These are phyloP conservation scores for Xylocampa areola DNA, from an alignment of 2,888 invertebrate species.

Conservation along the genomic window DNA sequence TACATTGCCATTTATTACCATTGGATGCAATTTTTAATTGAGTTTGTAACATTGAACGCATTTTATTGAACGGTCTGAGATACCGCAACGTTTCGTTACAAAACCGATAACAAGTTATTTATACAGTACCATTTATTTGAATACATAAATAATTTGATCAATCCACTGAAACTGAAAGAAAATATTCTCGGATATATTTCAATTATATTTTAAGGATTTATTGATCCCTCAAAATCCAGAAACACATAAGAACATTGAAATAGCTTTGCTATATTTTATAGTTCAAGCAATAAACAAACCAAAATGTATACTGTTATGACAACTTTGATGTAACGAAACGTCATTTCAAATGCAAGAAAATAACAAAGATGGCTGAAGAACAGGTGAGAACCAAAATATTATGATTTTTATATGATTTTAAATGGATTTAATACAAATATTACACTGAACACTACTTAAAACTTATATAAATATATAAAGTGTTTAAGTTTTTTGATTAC, in stretches of 20 bases:
- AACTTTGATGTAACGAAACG: slow-evolving; percentile 70
- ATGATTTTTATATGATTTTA: slow-evolving; percentile 75
- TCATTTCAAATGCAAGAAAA: slow-evolving; percentile 86
- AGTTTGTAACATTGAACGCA: slow-evolving; percentile 47
- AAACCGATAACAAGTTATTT: too few species aligned
- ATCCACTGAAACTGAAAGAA: neutral
- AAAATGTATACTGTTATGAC: slow-evolving; percentile 20
- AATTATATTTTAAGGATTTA: neutral
- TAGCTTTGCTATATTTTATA: neutral
- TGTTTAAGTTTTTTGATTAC: slow-evolving; percentile 24
- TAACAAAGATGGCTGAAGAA: slow-evolving; percentile 94
- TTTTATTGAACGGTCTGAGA: slow-evolving; percentile 15
- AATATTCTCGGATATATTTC: neutral
- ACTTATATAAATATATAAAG: slow-evolving; percentile 22
- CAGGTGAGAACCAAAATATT: slow-evolving; percentile 92
- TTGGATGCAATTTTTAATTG: too few species aligned
- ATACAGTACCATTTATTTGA: neutral
- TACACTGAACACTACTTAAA: slow-evolving; percentile 13
- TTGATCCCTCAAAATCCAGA: rapidly evolving
- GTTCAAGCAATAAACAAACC: slow-evolving; percentile 2
- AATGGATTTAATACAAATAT: slow-evolving; percentile 70
- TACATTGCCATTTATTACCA: too few species aligned
- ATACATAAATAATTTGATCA: neutral
- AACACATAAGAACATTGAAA: neutral
- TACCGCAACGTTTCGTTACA: slow-evolving; percentile 32